phyloP scores from a whole-genome alignment of 2,888 invertebrate species.

The Troides helena region DNA sequence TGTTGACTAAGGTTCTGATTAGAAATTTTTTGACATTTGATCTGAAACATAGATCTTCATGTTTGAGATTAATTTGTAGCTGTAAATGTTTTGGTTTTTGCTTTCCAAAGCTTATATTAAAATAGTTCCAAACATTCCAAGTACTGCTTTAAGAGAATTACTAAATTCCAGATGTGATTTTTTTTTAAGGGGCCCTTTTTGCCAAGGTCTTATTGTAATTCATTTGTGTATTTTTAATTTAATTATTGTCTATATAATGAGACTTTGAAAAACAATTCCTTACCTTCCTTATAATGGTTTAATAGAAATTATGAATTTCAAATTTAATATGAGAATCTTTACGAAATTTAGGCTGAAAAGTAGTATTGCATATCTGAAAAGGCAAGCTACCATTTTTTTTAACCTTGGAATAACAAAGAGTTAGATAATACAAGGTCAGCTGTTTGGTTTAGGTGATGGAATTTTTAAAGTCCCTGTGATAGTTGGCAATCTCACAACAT shows the following conservation, averaged over 20 bases:
- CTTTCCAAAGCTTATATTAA: no score
- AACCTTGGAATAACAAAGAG: constrained; percentile 11
- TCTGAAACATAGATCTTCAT: no score
- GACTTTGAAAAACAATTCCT: no score
- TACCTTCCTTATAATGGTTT: background rate
- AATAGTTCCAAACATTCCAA: no score
- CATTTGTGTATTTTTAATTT: background rate
- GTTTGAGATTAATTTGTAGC: no score
- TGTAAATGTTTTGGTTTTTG: no score
- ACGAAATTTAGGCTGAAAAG: background rate
- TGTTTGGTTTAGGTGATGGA: background rate
- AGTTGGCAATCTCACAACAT: background rate
- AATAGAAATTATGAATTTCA: background rate
- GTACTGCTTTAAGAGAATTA: no score
- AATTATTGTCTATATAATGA: background rate
- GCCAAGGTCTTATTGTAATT: background rate
- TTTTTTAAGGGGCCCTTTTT: no score
- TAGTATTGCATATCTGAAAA: background rate
- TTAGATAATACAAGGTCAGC: background rate
- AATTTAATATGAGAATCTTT: background rate
- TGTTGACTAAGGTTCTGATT: no score
- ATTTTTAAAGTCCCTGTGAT: background rate
- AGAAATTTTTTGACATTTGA: no score
- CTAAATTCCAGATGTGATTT: no score
- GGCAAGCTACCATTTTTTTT: background rate